Conservation (phyloP, 1,140 invertebrate species). For the Danaus plexippus region DNA sequence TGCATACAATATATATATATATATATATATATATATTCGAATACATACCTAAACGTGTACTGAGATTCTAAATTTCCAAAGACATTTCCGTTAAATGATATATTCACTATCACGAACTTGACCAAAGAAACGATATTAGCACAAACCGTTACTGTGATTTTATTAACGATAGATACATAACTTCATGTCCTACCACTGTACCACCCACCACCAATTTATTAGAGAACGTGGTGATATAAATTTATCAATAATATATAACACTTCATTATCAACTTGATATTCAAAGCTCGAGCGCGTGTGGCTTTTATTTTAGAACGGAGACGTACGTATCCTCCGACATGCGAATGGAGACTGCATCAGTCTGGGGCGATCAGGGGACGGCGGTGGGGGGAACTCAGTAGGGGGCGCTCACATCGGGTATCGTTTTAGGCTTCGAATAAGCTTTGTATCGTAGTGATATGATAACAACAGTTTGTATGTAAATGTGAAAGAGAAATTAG, state of each 20-base stretch:
- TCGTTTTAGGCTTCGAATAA: constrained; percentile 56
- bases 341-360: constrained; percentile 55
- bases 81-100: constrained; percentile 42
- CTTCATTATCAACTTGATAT: constrained; percentile 44
- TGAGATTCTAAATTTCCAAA: constrained; percentile 38
- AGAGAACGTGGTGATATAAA: constrained; percentile 18
- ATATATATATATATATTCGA: constrained; percentile 9
- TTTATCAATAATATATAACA: constrained; percentile 31
- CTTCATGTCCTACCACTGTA: constrained; percentile 24
- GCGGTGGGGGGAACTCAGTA: constrained; percentile 34
- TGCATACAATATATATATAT: constrained; percentile 2
- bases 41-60: constrained; percentile 38
- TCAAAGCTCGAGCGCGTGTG: constrained; percentile 59
- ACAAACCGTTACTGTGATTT: constrained; percentile 45
- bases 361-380: constrained; percentile 32
- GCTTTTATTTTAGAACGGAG: constrained; percentile 30
- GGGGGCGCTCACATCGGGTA: constrained; percentile 51
- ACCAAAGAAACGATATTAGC: constrained; percentile 43
- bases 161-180: constrained; percentile 25
- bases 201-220: constrained; percentile 33
- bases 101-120: constrained; percentile 53
- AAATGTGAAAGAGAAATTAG: neutral
- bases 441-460: constrained; percentile 59
- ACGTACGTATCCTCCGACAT: constrained; percentile 28
- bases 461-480: constrained; percentile 54